Evolutionary conservation across 2,888 invertebrate genomes (phyloP), one percentile per base, ranked within the genome.

Genomic region (Allacma fusca): DNA sequence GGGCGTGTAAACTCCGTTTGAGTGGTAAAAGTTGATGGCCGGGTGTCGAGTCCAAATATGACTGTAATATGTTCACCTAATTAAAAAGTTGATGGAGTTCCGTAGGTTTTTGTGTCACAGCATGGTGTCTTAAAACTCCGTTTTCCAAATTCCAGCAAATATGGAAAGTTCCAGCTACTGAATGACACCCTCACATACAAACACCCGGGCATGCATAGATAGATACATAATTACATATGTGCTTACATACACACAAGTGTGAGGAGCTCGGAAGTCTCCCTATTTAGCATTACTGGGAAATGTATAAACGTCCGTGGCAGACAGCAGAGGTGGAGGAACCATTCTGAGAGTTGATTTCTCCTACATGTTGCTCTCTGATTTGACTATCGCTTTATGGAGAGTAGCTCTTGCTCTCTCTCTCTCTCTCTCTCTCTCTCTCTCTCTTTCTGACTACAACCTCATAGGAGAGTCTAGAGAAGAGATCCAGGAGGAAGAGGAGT

Each of bases 41-140:
- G 34, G 9, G 34, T 34, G 34, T 34, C 34, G 34, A 9, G 5
- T 34, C 34, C 34, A 4, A 34, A n/a, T 50, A 50, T 50, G 9
- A 50, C 50, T 50, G n/a, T 50, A 29, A 28, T 67, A 73, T 43
- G 59, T 62, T 73, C 73, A 73, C 73, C 73, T 73, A 73, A 73
- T 73, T 73, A 73, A 73, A 73, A 73, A 62, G 23, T 62, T 73
- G 59, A 73, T 73, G 26, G 62, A 73, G 73, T 62, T 73, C 59
- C 62, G 62, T n/a, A 28, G 29, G 34, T 0, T 34, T 62, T 62
- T 62, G 24, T 24, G n/a, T 23, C 72, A n/a, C 73, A 62, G 62
- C 64, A 64, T 73, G 73, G 40, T 29, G 59, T 34, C 73, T 70
- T 16, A n/a, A 50, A 50, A 34, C 34, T 34, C 34, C 9, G 50